These are phyloP conservation scores for Margarornis squamiger DNA, from an alignment of 2,797 vertebrate species.

Conservation along the genomic window DNA sequence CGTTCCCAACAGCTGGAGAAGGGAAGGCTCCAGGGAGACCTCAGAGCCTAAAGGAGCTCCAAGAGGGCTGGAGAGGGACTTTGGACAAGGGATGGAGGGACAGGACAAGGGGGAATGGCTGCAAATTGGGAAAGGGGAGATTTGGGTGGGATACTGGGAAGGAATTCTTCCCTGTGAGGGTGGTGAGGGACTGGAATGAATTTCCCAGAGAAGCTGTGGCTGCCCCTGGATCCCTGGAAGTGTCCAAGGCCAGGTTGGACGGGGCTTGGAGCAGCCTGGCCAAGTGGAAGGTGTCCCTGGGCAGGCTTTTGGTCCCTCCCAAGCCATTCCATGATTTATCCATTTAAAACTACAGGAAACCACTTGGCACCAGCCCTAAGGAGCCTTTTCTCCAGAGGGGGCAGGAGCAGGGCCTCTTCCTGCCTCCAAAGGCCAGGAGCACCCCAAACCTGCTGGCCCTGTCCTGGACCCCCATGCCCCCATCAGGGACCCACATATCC, in stretches of 20 bases:
- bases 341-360: background rate
- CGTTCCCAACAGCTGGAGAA: background rate
- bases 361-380: background rate
- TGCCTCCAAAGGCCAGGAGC: no score
- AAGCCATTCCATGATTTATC: background rate
- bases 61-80: background rate
- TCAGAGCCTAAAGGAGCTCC: background rate
- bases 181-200: no score
- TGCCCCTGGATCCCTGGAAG: background rate
- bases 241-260: background rate
- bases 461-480: background rate
- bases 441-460: background rate
- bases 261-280: background rate
- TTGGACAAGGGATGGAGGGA: background rate
- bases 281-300: background rate
- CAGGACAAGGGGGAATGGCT: background rate
- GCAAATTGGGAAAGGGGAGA: background rate
- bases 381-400: background rate
- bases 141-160: background rate
- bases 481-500: no score
- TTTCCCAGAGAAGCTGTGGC: background rate
- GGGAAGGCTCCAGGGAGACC: background rate
- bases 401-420: no score
- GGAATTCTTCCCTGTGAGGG: background rate
- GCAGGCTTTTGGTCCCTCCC: background rate